These are phyloP conservation scores for Wasmannia auropunctata DNA, from an alignment of 1,140 invertebrate genomes.

Conservation along the genomic window DNA sequence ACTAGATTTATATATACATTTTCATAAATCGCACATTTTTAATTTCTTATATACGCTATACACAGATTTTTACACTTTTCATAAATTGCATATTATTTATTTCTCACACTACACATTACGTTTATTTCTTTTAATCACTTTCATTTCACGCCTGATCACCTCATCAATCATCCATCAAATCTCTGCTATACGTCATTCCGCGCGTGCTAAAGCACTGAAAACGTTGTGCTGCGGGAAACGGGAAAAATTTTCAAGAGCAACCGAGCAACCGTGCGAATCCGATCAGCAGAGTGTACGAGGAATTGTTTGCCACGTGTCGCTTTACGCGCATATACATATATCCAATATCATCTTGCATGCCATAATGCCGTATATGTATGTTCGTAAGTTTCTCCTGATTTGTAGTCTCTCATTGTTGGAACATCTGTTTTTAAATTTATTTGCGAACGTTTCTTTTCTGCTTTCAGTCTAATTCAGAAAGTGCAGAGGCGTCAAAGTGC, in stretches of 20 bases:
- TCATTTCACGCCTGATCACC: conserved; percentile 27
- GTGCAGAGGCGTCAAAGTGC: conserved; percentile 69
- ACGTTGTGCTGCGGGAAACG: neutral
- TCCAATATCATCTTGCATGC: conserved; percentile 78
- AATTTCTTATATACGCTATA: too few relatives aligned
- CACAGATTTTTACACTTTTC: conserved; percentile 1
- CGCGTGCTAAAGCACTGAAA: neutral
- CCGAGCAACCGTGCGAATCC: neutral
- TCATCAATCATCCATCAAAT: conserved; percentile 20
- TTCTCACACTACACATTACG: neutral
- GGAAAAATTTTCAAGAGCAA: neutral
- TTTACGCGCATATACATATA: conserved; percentile 59
- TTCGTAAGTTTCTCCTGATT: conserved; percentile 70
- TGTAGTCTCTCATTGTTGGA: conserved; percentile 72
- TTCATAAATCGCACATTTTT: too few relatives aligned
- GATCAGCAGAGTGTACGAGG: conserved; percentile 31
- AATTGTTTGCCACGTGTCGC: conserved; percentile 75
- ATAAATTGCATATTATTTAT: neutral
- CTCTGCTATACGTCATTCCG: neutral
- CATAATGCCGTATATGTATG: conserved; percentile 71
- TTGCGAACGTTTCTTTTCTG: conserved; percentile 74
- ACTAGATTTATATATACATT: too few relatives aligned
- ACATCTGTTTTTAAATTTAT: conserved; percentile 71
- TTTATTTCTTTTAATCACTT: neutral
- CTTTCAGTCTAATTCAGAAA: conserved; percentile 75